Evolutionary conservation across 2,797 vertebrate genomes (phyloP).

Genomic region (Artibeus lituratus): DNA sequence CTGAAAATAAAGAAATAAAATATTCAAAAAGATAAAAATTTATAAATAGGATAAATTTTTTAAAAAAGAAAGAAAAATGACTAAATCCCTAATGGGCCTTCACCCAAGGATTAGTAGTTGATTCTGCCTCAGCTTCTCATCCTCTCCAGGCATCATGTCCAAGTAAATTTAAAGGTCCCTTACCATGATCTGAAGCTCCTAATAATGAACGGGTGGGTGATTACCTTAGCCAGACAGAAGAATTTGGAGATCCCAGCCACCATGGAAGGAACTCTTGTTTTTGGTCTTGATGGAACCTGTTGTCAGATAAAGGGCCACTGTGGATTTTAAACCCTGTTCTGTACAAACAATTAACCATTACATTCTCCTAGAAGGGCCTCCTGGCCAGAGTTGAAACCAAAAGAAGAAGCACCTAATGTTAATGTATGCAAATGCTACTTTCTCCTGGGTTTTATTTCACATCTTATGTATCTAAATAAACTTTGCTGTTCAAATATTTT

Average conservation of each 20-base stretch:
- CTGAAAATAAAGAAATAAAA: too few species aligned
- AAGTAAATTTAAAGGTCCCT: neutral
- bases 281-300: neutral
- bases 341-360: neutral
- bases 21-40: too few species aligned
- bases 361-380: neutral
- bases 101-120: neutral
- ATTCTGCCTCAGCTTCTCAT: neutral
- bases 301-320: neutral
- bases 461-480: neutral
- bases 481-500: neutral
- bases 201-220: neutral
- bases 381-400: neutral
- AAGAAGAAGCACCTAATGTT: neutral
- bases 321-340: neutral
- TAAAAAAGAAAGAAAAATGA: neutral
- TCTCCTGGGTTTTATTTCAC: neutral
- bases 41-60: too few species aligned
- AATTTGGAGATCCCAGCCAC: neutral
- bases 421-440: neutral
- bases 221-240: neutral
- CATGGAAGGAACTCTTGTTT: neutral
- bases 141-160: neutral
- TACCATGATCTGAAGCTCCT: neutral
- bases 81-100: neutral